Evolutionary conservation across 2,113 vertebrate species (phyloP).

Genomic region (Rhea americana): DNA sequence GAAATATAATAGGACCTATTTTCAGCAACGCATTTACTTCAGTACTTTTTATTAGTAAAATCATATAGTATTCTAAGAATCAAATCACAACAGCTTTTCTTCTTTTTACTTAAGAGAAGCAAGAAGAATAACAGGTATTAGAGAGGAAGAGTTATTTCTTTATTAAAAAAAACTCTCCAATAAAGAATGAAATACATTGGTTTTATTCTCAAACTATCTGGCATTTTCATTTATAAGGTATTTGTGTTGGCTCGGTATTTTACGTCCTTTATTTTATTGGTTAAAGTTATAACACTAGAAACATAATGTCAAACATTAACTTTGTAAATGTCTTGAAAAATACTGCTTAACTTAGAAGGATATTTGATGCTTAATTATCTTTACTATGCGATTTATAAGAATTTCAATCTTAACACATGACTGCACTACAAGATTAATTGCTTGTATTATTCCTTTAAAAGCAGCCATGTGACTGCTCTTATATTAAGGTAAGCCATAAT

Average conservation of each 20-base stretch:
- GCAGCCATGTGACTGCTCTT: slow-evolving; percentile 2
- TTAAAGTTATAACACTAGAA: background rate
- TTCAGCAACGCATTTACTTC: background rate
- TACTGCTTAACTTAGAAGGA: slow-evolving; percentile 6
- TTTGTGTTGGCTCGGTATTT: background rate
- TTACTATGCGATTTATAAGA: slow-evolving; percentile 5
- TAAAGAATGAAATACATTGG: background rate
- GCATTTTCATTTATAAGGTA: background rate
- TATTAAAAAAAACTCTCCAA: background rate
- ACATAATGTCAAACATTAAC: slow-evolving; percentile 9
- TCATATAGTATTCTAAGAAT: background rate
- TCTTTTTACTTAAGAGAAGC: background rate
- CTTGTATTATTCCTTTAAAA: slow-evolving; percentile 9
- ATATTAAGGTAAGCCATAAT: slow-evolving; percentile 7
- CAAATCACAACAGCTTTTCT: background rate
- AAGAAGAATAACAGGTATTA: background rate
- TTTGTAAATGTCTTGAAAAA: background rate
- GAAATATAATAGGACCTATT: background rate
- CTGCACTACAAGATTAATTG: slow-evolving; percentile 26
- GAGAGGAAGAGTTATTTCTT: background rate
- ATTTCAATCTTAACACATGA: slow-evolving; percentile 40
- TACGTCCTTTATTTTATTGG: background rate
- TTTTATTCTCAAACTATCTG: background rate
- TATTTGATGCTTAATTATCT: slow-evolving; percentile 20
- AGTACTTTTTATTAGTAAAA: background rate